These are phyloP conservation scores for Olivierus martensii DNA, from an alignment of 1,140 invertebrate species.

Conservation along the genomic window DNA sequence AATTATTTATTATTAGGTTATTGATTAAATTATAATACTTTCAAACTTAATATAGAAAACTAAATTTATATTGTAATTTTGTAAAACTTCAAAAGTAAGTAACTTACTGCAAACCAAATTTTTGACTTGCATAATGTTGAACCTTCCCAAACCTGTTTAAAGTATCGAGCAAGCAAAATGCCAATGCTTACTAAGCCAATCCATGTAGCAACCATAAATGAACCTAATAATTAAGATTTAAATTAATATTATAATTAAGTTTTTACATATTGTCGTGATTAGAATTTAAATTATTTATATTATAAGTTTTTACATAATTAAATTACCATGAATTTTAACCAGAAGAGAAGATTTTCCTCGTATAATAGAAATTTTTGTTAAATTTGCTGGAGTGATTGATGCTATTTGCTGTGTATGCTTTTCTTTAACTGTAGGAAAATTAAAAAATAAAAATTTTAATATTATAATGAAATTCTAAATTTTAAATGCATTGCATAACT, in stretches of 20 bases:
- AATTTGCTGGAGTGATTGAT: neutral
- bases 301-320: neutral
- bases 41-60: no score
- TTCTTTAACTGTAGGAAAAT: neutral
- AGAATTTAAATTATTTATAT: neutral
- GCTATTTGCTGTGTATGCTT: neutral
- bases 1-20: no score
- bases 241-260: neutral
- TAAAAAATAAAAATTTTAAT: neutral
- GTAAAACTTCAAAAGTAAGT: no score
- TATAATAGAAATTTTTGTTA: neutral
- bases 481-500: no score
- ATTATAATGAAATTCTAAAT: neutral
- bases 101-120: conserved; percentile 65
- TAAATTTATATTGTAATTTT: no score
- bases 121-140: conserved; percentile 70
- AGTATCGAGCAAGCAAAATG: conserved; percentile 79
- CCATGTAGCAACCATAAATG: conserved; percentile 84
- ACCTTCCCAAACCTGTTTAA: conserved; percentile 74
- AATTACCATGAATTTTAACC: neutral
- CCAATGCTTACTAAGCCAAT: conserved; percentile 76
- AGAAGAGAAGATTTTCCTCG: neutral
- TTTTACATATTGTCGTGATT: neutral
- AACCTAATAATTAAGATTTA: conserved; percentile 39
- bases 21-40: no score